Base-by-base conservation (phyloP, 2,113 vertebrate species). In the Dolichallabes microphthalmus region DNA sequence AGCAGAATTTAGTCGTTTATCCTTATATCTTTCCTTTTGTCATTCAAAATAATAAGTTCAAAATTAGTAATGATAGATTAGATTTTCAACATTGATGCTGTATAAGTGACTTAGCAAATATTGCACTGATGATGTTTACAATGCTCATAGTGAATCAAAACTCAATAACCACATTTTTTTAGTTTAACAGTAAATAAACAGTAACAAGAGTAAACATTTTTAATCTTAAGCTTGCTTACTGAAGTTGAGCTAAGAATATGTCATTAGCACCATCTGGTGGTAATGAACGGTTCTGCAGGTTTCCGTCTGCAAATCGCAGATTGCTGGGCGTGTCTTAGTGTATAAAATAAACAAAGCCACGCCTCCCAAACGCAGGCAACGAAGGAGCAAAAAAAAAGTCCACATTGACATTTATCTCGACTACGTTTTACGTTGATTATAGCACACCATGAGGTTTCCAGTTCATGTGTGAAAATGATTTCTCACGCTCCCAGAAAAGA, bases 241-340 rank as follows among this genome's bases (percentile, higher is more conserved):
- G 25, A 27, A n/a, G 61, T 63, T 13, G 1, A 68, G 32, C 4
- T 1, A 63, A 45, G 12, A 32, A n/a, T 20, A 7, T 3, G 25
- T 82, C 50, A 66, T 52, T 52, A 20, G n/a, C 80, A 14, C 80
- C 61, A 68, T 53, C 61, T 82, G 45, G 63, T 82, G 45, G 25
- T 19, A 8, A 32, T 35, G 1, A 57, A 22, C 15, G 30, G 14
- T 17, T 27, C 50, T 76, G 74, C 14, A 19, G 22, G 2, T 22
- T 19, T 69, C 17, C 10, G 4, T 20, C 30, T 69, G 9, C 15
- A 73, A 19, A 3, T 0, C 45, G 20, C 11, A 39, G 2, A 13
- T 68, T 6, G 22, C 1, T n/a, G 22, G 45, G 39, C 20, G 22
- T 74, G 35, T 39, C 35, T 3, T 22, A 11, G 1, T 10, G n/a